Conservation (phyloP, 2,888 invertebrate species). For the Eilema caniola region DNA sequence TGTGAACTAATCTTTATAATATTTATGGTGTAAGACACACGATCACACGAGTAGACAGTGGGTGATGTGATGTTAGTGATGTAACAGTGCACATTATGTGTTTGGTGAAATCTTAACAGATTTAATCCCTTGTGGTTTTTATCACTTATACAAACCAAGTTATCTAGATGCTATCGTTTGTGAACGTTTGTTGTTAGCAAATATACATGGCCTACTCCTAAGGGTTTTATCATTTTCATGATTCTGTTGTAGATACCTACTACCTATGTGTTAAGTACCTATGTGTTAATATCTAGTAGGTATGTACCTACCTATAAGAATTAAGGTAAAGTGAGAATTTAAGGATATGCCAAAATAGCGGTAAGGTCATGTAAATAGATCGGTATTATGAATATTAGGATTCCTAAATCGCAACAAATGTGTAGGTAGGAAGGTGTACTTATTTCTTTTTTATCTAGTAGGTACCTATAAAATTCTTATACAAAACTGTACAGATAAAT, state of each 20-base stretch:
- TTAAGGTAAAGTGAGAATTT: neutral
- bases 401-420: too few species aligned
- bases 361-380: neutral
- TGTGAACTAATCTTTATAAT: constrained; percentile 37
- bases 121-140: constrained; percentile 8
- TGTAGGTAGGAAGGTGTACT: too few species aligned
- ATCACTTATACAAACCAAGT: constrained; percentile 25
- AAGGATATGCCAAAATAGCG: neutral
- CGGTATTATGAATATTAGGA: too few species aligned
- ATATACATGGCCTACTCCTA: constrained; percentile 5
- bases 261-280: neutral
- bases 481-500: neutral
- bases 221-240: neutral
- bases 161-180: constrained; percentile 18
- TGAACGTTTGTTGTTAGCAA: neutral
- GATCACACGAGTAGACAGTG: constrained; percentile 53
- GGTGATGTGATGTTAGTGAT: constrained; percentile 64
- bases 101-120: constrained; percentile 9
- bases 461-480: neutral
- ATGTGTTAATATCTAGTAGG: neutral
- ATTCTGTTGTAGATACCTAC: neutral
- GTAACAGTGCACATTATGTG: constrained; percentile 54
- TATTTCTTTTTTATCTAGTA: too few species aligned
- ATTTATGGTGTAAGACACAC: constrained; percentile 30
- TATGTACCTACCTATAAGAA: too few species aligned